Evolutionary conservation across 1,140 invertebrate genomes (phyloP), one percentile per base, ranked within the genome.

Genomic region (Micrasema longulum): DNA sequence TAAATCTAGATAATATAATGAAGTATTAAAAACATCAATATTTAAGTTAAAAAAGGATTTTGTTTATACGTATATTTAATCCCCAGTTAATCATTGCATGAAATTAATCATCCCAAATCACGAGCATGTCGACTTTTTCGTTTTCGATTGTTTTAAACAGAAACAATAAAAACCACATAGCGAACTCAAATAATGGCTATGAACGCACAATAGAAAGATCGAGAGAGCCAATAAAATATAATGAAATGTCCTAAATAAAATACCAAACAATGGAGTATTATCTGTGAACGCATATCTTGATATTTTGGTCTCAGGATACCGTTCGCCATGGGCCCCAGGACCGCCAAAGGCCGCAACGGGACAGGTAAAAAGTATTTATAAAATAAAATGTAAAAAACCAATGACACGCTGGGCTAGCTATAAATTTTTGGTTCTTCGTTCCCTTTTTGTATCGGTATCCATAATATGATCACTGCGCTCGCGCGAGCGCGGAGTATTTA

Each of bases 181-280:
- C 64, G 23, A 66, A 57, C 35, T 35, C 57, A 62, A 63, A 73
- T 73, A 73, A 73, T 73, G 72, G 72, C 45, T 43, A 38, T 45
- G 47, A 65, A 53, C 55, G 45, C 66, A 73, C 72, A 73, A 73
- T 73, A 73, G 72, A 47, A 73, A 69, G 72, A 73, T 55, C 26
- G 65, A 69, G 45, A 73, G 23, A 45, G 65, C 72, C 72, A 73
- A 73, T 73, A 73, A 73, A 73, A 73, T 73, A 73, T 73, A 73
- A 73, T 73, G 66, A 64, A 73, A 73, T 53, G 66, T 52, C 64
- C 66, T 69, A 73, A 73, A 73, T 73, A 73, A 73, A 73, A 73
- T 45, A 45, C 65, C 52, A 69, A 73, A 73, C 72, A 73, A 73
- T 73, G 72, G 65, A 35, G 67, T 73, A 73, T 73, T 73, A 73